These are phyloP conservation scores for Bacillus rossius DNA, from an alignment of 1,140 invertebrate species.

Conservation along the genomic window DNA sequence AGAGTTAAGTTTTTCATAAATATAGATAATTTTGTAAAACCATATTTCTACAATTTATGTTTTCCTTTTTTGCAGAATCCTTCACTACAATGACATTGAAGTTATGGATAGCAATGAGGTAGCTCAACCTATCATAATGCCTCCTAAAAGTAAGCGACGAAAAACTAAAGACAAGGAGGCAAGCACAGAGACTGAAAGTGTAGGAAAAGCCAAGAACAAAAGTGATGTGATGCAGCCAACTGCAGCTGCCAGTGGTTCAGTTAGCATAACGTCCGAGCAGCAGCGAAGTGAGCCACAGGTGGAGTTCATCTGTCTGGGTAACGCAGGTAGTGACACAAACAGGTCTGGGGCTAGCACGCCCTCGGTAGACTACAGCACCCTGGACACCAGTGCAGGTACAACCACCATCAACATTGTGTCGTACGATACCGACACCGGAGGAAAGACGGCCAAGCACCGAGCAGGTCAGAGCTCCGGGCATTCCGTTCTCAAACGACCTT, in stretches of 20 bases:
- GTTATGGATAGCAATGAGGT: slow-evolving; percentile 55
- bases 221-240: not conserved
- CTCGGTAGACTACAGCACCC: slow-evolving; percentile 19
- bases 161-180: slow-evolving; percentile 7
- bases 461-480: no score
- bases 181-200: not conserved
- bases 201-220: not conserved
- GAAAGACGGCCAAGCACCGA: no score
- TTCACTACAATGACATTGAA: slow-evolving; percentile 63
- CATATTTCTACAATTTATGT: no score
- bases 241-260: no score
- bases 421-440: not conserved
- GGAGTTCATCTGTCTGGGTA: not conserved
- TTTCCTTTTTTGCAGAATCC: slow-evolving; percentile 47
- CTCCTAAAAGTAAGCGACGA: not conserved
- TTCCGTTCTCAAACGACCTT: not conserved
- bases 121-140: slow-evolving; percentile 30
- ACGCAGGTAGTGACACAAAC: not conserved
- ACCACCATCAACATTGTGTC: not conserved
- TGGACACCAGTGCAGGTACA: slow-evolving; percentile 2
- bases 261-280: not conserved
- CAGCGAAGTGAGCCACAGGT: not conserved
- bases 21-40: no score
- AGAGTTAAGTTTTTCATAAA: no score
- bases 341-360: slow-evolving; percentile 7